phyloP scores from a whole-genome alignment of 2,888 invertebrate species.

The Amphipyra tragopoginis region DNA sequence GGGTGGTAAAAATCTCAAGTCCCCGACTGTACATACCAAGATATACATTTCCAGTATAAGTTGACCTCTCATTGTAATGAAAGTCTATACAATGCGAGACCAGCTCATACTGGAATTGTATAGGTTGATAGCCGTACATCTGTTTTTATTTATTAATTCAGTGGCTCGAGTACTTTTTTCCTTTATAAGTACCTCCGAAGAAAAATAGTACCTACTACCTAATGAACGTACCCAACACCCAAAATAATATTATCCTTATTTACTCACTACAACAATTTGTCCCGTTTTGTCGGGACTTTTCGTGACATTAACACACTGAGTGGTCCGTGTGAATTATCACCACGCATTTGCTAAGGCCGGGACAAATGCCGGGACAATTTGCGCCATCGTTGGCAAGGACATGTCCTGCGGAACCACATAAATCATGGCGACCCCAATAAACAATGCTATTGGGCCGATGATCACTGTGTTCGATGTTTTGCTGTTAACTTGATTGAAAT shows the following conservation, averaged over 20 bases:
- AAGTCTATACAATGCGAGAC: too few relatives aligned
- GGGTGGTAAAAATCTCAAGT: too few relatives aligned
- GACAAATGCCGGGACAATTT: slow-evolving; percentile 78
- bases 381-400: slow-evolving; percentile 70
- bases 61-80: too few relatives aligned
- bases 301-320: slow-evolving; percentile 64
- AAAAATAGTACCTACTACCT: not conserved
- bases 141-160: too few relatives aligned
- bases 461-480: slow-evolving; percentile 52
- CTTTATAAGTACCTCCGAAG: too few relatives aligned
- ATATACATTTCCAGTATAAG: too few relatives aligned
- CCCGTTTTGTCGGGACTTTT: slow-evolving; percentile 59
- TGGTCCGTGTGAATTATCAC: slow-evolving; percentile 73
- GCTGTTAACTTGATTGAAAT: slow-evolving; percentile 58
- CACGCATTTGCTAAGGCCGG: slow-evolving; percentile 71
- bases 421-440: slow-evolving; percentile 78
- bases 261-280: slow-evolving; percentile 56
- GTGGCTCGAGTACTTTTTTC: too few relatives aligned
- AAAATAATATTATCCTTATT: slow-evolving; percentile 52
- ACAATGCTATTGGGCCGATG: slow-evolving; percentile 66
- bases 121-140: too few relatives aligned
- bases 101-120: too few relatives aligned
- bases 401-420: slow-evolving; percentile 69
- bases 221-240: slow-evolving; percentile 27
- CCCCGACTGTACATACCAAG: too few relatives aligned